Conservation (phyloP, 2,888 invertebrate genomes). For the Erpobdella octoculata region DNA sequence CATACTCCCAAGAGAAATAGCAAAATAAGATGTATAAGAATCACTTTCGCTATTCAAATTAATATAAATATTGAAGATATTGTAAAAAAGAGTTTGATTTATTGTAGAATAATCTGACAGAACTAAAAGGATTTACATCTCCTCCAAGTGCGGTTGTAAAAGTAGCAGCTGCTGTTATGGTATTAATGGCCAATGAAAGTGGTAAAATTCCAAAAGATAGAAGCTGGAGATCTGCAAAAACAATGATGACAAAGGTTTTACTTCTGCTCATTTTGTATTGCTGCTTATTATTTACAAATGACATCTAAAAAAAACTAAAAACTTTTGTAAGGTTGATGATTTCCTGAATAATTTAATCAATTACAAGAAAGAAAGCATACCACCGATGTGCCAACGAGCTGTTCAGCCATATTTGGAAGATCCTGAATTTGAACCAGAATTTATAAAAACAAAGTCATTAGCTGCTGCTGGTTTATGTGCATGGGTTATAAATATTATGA, state of each 20-base stretch:
- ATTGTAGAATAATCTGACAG: constrained; percentile 73
- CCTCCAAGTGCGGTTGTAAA: constrained; percentile 88
- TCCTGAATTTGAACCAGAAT: constrained; percentile 88
- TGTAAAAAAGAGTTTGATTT: constrained; percentile 16
- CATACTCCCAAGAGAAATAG: no score
- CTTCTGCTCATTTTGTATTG: no score
- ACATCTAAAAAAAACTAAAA: background rate
- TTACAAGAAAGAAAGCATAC: constrained; percentile 93
- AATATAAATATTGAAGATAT: background rate
- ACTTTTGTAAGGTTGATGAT: constrained; percentile 61
- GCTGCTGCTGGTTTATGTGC: constrained; percentile 89
- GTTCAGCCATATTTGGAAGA: constrained; percentile 86
- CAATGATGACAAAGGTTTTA: constrained; percentile 77
- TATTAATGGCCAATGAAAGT: constrained; percentile 61
- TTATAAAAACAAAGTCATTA: constrained; percentile 78
- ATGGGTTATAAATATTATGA: constrained; percentile 92
- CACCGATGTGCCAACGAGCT: constrained; percentile 84
- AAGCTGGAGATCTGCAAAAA: constrained; percentile 89
- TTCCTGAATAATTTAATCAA: constrained; percentile 79
- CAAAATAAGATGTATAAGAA: background rate
- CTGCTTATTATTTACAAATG: no score
- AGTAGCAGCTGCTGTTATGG: constrained; percentile 90
- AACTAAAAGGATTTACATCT: constrained; percentile 88
- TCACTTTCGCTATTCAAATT: background rate
- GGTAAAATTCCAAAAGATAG: constrained; percentile 90